Base-by-base conservation (phyloP, 2,113 vertebrate species). In the Phyllopteryx taeniolatus region DNA sequence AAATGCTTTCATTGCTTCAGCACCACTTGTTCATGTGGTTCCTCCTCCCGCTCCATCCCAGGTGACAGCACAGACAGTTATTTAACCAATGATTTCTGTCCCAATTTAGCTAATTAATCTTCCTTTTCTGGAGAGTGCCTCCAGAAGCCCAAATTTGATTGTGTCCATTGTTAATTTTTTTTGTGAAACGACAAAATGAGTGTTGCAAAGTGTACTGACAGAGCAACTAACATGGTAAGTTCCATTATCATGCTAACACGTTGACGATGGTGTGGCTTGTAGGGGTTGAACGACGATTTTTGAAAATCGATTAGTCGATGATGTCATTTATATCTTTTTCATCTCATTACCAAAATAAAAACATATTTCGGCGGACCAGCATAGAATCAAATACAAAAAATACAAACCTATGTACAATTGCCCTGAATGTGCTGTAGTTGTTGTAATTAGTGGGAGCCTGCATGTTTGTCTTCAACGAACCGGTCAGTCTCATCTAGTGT, bases 81-180 rank as follows among this genome's bases (percentile, higher is more conserved):
- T 83, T 79, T 44, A 79, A 86, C 85, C 84, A 86, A 83, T 72
- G 79, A 88, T 87, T 82, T 81, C 85, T 89, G 86, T 83, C 86
- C 86, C 84, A 87, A 68, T 90, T 90, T 84, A 78, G 78, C 87
- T 89, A 88, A 92, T 92, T 90, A 87, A 88, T 87, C 79, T 87
- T 76, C 72, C 76, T 69, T 76, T 63, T 67, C 68, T 82, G 33
- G 2, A 61, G 65, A 83, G 75, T 46, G 65, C 76, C 75, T 86
- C 81, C 76, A 44, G 75, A 71, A 88, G 79, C 76, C 73, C 75
- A 27, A 73, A 60, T 7, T 80, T 83, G 81, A 82, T 72, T 35
- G 61, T 80, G 80, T 71, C 71, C 35, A 39, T 39, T 39, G 35
- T 77, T 67, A 70, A 67, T 72, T 82, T 74, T 27, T 59, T 54